These are phyloP conservation scores for Chymomyza caudatula DNA, from an alignment of 2,888 invertebrate species.

Conservation along the genomic window DNA sequence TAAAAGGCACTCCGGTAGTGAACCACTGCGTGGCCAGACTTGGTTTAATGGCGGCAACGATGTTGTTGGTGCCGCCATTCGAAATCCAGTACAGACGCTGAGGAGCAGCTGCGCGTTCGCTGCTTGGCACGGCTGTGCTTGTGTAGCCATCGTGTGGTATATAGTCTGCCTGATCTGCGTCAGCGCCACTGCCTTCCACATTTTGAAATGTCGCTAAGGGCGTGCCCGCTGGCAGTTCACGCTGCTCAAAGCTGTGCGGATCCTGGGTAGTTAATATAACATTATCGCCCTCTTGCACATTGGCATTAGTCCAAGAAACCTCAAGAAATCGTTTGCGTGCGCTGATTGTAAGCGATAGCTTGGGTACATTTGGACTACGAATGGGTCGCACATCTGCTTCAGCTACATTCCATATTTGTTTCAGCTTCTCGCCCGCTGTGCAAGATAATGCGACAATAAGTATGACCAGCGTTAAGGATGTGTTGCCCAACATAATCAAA, in stretches of 20 bases:
- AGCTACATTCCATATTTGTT: neutral
- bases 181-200: constrained; percentile 54
- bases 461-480: constrained; percentile 23
- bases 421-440: constrained; percentile 9
- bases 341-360: constrained; percentile 75
- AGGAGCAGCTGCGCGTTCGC: neutral
- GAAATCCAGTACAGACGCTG: constrained; percentile 66
- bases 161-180: constrained; percentile 32
- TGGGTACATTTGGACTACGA: constrained; percentile 33
- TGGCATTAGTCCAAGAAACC: constrained; percentile 76
- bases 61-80: constrained; percentile 63
- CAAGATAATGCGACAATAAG: neutral
- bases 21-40: constrained; percentile 70
- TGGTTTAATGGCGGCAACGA: constrained; percentile 72
- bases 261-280: constrained; percentile 73
- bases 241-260: constrained; percentile 67
- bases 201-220: constrained; percentile 52
- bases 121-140: constrained; percentile 25
- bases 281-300: constrained; percentile 61
- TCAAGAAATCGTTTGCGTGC: constrained; percentile 74
- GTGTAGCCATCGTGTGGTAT: constrained; percentile 52
- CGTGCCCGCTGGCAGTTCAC: constrained; percentile 51
- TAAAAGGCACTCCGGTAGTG: constrained; percentile 75
- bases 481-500: constrained; percentile 26
- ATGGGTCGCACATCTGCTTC: constrained; percentile 15